Percentiles rank a stretch among this genome's conserved stretches.
Evolutionary conservation across 2,888 invertebrate genomes (phyloP).

Genomic region (Matsumyia berberina): DNA sequence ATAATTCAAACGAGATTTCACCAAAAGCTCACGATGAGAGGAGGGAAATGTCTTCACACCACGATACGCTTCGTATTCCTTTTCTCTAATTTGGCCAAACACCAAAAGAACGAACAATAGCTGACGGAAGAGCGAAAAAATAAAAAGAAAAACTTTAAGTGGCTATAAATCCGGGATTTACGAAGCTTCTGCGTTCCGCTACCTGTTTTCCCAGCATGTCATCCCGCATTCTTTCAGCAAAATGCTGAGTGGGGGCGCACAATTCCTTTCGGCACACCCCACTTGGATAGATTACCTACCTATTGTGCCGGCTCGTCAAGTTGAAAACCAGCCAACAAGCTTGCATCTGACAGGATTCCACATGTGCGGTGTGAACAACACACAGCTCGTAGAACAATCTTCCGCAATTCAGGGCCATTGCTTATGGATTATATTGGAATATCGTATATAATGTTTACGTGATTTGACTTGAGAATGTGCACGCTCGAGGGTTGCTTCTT

Average conservation of each 20-base stretch:
- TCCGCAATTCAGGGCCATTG: conserved; percentile 72
- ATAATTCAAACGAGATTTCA: conserved; percentile 73
- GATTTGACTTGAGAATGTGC: conserved; percentile 77
- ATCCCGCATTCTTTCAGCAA: conserved; percentile 40
- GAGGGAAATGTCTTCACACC: conserved; percentile 15
- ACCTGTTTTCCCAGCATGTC: conserved; percentile 24
- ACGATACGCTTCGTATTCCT: conserved; percentile 31
- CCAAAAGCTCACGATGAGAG: conserved; percentile 57
- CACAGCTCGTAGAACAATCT: conserved; percentile 71
- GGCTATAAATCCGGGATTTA: conserved; percentile 82
- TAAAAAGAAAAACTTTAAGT: conserved; percentile 82
- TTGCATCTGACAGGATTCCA: conserved; percentile 68
- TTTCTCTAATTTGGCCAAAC: conserved; percentile 65
- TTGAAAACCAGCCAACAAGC: conserved; percentile 21
- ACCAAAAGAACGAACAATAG: conserved; percentile 43
- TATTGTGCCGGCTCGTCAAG: conserved; percentile 61
- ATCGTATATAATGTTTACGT: conserved; percentile 83
- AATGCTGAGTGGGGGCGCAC: conserved; percentile 8
- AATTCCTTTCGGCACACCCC: conserved; percentile 44
- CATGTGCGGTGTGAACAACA: conserved; percentile 68
- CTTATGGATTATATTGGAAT: conserved; percentile 82
- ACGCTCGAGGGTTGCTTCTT: conserved; percentile 37
- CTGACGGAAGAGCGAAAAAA: conserved; percentile 36
- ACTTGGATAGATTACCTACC: conserved; percentile 73
- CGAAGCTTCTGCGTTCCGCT: conserved; percentile 66